Conservation (phyloP, 2,113 vertebrate genomes). For the Pseudopodoces humilis region DNA sequence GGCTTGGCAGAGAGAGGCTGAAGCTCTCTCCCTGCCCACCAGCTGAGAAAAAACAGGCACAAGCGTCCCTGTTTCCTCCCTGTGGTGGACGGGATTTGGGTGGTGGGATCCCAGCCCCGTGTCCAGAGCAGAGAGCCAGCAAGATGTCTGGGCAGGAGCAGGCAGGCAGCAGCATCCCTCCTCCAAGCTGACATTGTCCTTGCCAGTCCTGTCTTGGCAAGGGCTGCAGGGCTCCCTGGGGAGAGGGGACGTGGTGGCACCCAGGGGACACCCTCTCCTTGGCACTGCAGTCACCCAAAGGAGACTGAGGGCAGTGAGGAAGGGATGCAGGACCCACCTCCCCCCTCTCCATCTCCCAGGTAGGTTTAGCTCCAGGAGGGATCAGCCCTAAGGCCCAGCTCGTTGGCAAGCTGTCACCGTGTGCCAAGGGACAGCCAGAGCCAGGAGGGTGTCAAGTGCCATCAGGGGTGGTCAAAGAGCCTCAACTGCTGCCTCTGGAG, state of each 20-base stretch:
- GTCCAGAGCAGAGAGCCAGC: neutral
- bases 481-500: neutral
- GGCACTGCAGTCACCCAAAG: neutral
- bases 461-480: neutral
- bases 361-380: neutral
- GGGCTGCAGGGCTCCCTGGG: neutral
- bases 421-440: neutral
- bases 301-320: neutral
- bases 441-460: neutral
- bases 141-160: neutral
- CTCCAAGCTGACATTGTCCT: neutral
- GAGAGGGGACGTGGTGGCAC: neutral
- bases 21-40: neutral
- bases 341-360: neutral
- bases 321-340: neutral
- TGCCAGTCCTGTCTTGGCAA: neutral
- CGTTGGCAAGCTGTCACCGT: accelerated
- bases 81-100: neutral
- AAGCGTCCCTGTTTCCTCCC: neutral
- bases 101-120: neutral
- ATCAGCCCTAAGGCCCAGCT: neutral
- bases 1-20: neutral
- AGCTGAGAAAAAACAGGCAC: neutral
- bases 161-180: neutral
- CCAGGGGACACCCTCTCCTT: neutral